Base-by-base conservation (phyloP, 2,113 vertebrate genomes). In the Eleginops maclovinus region DNA sequence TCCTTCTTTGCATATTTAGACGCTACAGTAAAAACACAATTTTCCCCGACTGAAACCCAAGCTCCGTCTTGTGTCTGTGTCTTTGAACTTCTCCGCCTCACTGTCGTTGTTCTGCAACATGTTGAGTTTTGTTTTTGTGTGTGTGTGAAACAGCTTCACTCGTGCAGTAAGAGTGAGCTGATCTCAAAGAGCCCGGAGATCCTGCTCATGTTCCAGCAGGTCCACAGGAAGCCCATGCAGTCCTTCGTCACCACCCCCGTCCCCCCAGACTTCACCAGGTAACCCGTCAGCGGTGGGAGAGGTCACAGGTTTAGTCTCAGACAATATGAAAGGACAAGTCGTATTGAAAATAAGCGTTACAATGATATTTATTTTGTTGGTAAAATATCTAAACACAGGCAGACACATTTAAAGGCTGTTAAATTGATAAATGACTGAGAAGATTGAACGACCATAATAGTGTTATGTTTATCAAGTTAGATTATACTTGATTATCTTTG, bases 131-230 rank as follows among this genome's bases (percentile, higher is more conserved):
- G 43, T 72, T 2, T 47, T 50, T 78, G 21, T 55, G 80, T 63
- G 21, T 60, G 24, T 83, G 80, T 64, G 22, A 54, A 50, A 12
- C 77, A 99, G 98, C 92, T 99, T 79, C 96, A 97, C 19, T 99
- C 97, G 0, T 99, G 98, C 93, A 99, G 98, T 91, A 99, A 99
- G 92, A 99, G 97, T 24, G 98, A 99, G 66, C 90, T 99, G 84
- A 99, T 99, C 81, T 95, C 96, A 59, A 99, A 99, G 83, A 99
- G 98, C 58, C 96, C 97, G 1, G 98, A 99, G 95, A 99, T 99
- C 93, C 94, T 99, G 80, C 97, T 98, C 93, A 99, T 99, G 98
- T 99, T 99, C 93, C 98, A 99, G 95, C 98, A 99, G 94, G 98
- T 99, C 71, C 98, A 99, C 84, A 92, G 97, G 41, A 99, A 99